Evolutionary conservation across 2,888 invertebrate species (phyloP).

Genomic region (Lepidocyrtoides sp.): DNA sequence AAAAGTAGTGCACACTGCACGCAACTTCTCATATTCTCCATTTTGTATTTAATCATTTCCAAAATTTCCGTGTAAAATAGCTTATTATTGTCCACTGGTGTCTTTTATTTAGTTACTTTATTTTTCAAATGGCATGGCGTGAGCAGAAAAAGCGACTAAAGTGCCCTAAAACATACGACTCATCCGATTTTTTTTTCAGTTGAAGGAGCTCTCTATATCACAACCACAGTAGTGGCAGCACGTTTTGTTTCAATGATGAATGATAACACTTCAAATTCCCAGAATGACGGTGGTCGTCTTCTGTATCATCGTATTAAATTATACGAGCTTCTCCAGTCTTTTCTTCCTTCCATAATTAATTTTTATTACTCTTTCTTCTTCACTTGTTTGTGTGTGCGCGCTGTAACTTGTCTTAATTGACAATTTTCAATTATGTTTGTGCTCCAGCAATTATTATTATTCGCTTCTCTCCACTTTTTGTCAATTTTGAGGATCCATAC

Average conservation of each 20-base stretch:
- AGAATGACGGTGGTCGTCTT: too few species aligned
- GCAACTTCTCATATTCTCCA: neutral
- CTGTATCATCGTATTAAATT: neutral
- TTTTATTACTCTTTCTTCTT: neutral
- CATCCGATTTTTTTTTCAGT: too few species aligned
- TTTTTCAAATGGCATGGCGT: neutral
- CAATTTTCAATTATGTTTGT: neutral
- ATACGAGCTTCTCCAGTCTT: neutral
- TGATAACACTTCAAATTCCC: too few species aligned
- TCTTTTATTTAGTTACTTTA: neutral
- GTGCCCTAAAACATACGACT: too few species aligned
- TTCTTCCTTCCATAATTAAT: neutral
- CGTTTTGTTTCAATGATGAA: too few species aligned
- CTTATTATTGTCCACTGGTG: slow-evolving; percentile 6
- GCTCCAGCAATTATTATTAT: too few species aligned
- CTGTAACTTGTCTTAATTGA: neutral
- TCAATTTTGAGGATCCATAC: neutral
- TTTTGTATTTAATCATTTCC: neutral
- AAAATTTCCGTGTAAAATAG: neutral
- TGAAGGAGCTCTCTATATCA: too few species aligned
- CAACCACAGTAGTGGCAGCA: too few species aligned
- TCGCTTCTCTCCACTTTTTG: too few species aligned
- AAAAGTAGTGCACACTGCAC: too few species aligned
- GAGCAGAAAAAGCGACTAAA: too few species aligned
- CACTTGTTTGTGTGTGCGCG: neutral